A percentile compares a stretch with the other conserved stretches of the same genome.
Evolutionary conservation across 2,888 invertebrate species (phyloP).

Genomic region (Apamea sordens): DNA sequence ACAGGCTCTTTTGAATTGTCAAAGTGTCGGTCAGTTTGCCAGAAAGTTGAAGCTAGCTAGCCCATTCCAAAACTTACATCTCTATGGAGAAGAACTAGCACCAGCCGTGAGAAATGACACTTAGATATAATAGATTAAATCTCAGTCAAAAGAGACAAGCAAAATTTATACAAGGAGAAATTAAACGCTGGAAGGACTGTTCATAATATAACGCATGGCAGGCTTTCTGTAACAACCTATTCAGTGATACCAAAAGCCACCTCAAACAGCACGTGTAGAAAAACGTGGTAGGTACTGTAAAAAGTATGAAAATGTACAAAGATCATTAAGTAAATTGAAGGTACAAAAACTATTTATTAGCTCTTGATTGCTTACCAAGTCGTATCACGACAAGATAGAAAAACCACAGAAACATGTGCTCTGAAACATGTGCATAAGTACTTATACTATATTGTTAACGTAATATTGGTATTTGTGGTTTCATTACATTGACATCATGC

Average conservation of each 20-base stretch:
- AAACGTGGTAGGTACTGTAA: slow-evolving; percentile 12
- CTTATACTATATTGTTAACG: not conserved
- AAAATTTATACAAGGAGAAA: not conserved
- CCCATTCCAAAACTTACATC: not conserved
- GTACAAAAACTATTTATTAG: slow-evolving; percentile 53
- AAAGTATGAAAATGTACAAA: slow-evolving; percentile 30
- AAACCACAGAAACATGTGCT: slow-evolving; percentile 35
- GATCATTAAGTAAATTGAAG: slow-evolving; percentile 37
- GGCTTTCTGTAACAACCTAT: not conserved
- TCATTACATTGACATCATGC: not conserved
- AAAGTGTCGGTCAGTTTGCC: not conserved
- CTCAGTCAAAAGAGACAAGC: not conserved
- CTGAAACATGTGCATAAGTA: slow-evolving; percentile 9
- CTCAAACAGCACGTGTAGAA: slow-evolving; percentile 20
- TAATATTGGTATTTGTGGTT: not conserved
- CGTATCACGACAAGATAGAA: slow-evolving; percentile 50
- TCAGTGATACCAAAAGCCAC: not conserved
- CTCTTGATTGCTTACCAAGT: slow-evolving; percentile 45
- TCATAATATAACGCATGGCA: too few relatives aligned
- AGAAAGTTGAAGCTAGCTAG: not conserved
- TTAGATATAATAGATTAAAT: not conserved
- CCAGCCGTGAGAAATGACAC: not conserved
- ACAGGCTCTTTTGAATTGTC: not conserved
- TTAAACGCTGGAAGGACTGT: not conserved
- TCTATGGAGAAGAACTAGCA: not conserved